These are phyloP conservation scores for Diabrotica virgifera DNA, from an alignment of 1,140 invertebrate genomes.

Conservation along the genomic window DNA sequence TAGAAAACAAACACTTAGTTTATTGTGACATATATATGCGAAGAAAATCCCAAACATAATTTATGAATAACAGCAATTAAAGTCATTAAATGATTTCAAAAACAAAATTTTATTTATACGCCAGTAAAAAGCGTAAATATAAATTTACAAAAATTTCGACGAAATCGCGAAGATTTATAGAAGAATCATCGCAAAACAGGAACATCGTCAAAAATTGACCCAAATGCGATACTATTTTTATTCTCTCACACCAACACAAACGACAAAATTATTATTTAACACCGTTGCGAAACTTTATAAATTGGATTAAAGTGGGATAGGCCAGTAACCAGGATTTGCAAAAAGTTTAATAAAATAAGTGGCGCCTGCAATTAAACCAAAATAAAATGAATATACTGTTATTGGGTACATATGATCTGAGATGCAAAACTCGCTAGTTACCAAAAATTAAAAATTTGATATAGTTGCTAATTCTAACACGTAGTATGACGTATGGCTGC, in stretches of 20 bases:
- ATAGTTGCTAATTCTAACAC: no score
- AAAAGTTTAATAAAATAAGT: no score
- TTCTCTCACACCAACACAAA: background rate
- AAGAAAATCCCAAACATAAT: background rate
- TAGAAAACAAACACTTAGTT: no score
- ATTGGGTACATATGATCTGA: no score
- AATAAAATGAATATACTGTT: no score
- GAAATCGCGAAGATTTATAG: background rate
- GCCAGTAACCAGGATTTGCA: no score
- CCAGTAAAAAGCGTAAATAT: background rate
- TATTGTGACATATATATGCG: no score
- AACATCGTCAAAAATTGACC: background rate
- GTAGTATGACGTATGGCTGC: no score
- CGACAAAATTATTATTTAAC: constrained; percentile 3
- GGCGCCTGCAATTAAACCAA: no score
- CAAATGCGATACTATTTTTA: background rate
- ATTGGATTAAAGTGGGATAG: background rate
- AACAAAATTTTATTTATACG: background rate
- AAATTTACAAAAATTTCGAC: constrained; percentile 1
- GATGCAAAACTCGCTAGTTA: no score
- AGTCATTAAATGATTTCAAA: background rate
- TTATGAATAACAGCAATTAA: background rate
- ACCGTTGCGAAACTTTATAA: background rate
- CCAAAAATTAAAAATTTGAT: no score
- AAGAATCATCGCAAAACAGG: background rate